These are phyloP conservation scores for Phrynosoma blainvillii DNA, from an alignment of 2,113 vertebrate species.

Conservation along the genomic window DNA sequence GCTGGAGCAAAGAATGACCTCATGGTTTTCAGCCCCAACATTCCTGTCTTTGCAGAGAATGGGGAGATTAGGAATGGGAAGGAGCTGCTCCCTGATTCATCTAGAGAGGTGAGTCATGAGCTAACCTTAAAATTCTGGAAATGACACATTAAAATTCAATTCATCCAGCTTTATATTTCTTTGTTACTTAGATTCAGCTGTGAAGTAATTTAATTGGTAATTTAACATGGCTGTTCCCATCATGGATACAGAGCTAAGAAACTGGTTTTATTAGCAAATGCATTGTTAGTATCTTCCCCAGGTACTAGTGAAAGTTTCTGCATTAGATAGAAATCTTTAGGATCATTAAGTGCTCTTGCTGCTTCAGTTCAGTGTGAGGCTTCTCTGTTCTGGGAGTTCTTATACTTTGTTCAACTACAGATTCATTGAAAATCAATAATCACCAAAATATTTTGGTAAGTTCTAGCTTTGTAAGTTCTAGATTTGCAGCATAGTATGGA, in stretches of 20 bases:
- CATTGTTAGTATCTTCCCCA: background rate
- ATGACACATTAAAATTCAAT: background rate
- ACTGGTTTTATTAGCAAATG: background rate
- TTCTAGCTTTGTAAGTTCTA: no score
- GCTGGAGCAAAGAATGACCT: conserved; percentile 40
- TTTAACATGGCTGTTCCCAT: background rate
- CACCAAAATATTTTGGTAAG: background rate
- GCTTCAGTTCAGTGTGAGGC: no score
- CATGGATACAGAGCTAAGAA: background rate
- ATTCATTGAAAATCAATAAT: background rate
- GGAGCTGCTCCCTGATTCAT: fast-evolving
- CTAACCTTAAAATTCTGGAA: background rate
- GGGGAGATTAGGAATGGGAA: fast-evolving
- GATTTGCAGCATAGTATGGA: background rate
- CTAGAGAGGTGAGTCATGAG: conserved; percentile 5
- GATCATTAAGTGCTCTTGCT: background rate
- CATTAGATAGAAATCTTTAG: background rate
- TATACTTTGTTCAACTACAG: background rate
- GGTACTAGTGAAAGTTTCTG: background rate
- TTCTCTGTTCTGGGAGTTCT: background rate
- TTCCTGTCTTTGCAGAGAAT: conserved; percentile 31
- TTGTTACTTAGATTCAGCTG: background rate
- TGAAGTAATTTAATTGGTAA: background rate
- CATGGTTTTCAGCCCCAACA: conserved; percentile 65
- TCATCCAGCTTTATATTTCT: background rate